phyloP scores from a whole-genome alignment of 1,140 invertebrate species.

The Dryas iulia region DNA sequence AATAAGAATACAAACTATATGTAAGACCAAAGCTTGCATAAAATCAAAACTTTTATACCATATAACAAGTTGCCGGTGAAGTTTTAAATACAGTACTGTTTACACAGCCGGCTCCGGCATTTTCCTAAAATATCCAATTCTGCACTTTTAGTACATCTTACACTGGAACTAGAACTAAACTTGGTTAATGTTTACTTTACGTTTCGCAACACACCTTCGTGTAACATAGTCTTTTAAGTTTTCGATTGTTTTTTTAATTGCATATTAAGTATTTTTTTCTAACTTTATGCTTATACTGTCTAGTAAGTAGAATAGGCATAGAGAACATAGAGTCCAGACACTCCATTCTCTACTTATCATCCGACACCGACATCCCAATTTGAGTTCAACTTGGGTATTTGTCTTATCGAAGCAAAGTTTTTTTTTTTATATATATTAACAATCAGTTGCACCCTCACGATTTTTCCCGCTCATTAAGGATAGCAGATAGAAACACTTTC shows the following conservation, averaged over 20 bases:
- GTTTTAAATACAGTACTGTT: conserved; percentile 5
- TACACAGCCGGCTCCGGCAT: conserved; percentile 2
- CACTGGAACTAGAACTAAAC: conserved; percentile 4
- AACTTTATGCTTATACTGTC: no score
- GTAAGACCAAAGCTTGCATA: not conserved
- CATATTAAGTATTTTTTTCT: no score
- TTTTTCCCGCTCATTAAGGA: no score
- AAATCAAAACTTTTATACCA: not conserved
- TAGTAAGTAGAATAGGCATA: no score
- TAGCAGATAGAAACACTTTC: no score
- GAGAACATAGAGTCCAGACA: no score
- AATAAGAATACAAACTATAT: not conserved
- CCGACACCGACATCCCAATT: no score
- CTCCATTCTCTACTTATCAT: no score
- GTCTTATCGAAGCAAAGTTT: no score
- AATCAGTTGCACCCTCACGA: no score
- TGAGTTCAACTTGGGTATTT: no score
- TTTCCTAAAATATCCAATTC: conserved; percentile 10
- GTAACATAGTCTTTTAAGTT: not conserved
- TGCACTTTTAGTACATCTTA: conserved; percentile 1
- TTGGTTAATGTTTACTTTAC: conserved; percentile 1
- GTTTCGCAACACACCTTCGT: not conserved
- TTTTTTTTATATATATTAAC: no score
- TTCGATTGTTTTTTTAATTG: not conserved
- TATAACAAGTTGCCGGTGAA: not conserved